Base-by-base conservation (phyloP, 2,888 invertebrate species). In the Smittia aterrima region DNA sequence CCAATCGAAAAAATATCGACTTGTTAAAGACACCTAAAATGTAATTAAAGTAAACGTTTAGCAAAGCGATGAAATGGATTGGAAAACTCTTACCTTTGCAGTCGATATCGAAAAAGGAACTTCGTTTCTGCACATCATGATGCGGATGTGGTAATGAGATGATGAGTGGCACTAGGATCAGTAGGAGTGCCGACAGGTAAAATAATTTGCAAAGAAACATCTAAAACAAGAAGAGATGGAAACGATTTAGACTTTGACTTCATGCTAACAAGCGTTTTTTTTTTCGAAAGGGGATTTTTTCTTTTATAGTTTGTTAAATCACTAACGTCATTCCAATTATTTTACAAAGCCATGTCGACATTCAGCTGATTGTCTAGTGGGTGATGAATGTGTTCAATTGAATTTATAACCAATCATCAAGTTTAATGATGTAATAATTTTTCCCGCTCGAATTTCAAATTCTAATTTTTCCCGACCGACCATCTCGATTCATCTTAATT, bases 1-100 rank as follows among this genome's bases (percentile, higher is more conserved):
- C 94, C 81, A 95, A 87, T 78, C 91, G 87, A 76, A 93, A 93
- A 84, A 94, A 95, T 84, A 93, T 92, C 82, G 92, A 90, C 82
- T 92, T 92, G 86, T 95, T 93, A 85, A 92, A 95, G 79, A 94
- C 91, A 77, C 95, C 95, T 72, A 72, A 72, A 72, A 71, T 22
- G 58, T 47, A 58, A 24, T 16, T 2, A 16, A 58, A 58, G 58
- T 47, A 3, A 47, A 47, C 2, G 53, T n/a, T 47, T 13, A 47
- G n/a, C 18, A 3, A 47, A 6, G 18, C n/a, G 18, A 47, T 47
- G n/a, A 47, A 4, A 47, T 4, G 3, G 18, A 18, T 7, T 13
- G 13, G 7, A 54, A 71, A 75, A 80, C 83, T 85, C n/a, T 58
- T 24, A 66, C 74, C 74, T 83, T 93, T 94, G 86, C 95, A 95